Conservation (phyloP, 2,888 invertebrate genomes). For the Ethmia dodecea region DNA sequence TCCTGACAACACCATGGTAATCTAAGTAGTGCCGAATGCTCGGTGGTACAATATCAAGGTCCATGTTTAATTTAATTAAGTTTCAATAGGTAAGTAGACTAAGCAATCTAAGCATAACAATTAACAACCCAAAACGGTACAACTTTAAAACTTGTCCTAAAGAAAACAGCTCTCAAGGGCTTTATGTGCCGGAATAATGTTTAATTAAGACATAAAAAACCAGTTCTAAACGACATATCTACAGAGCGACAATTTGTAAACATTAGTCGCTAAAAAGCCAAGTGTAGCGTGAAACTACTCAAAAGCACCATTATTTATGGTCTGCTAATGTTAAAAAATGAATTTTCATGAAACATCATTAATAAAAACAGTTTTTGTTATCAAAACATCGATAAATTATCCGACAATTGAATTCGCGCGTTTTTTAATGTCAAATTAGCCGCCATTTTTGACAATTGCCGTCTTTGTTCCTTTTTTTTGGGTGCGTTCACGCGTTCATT, state of each 20-base stretch:
- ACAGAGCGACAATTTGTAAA: constrained; percentile 44
- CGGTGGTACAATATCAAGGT: no score
- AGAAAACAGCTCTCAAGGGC: constrained; percentile 13
- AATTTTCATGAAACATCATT: constrained; percentile 55
- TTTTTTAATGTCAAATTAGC: constrained; percentile 73
- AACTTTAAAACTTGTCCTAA: no score
- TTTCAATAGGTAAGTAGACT: no score
- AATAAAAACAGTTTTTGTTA: constrained; percentile 54
- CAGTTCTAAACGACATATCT: constrained; percentile 28
- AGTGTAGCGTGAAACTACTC: constrained; percentile 54
- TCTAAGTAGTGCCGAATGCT: no score
- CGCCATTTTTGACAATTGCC: constrained; percentile 60
- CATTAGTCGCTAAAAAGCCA: constrained; percentile 43
- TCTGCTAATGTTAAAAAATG: constrained; percentile 37
- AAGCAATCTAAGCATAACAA: no score
- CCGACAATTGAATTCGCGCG: constrained; percentile 67
- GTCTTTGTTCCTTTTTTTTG: constrained; percentile 46
- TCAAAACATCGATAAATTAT: constrained; percentile 71
- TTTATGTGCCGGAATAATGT: constrained; percentile 43
- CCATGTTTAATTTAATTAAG: no score
- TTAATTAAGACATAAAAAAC: constrained; percentile 40
- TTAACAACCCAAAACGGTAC: no score
- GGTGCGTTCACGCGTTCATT: constrained; percentile 57
- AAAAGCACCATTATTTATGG: constrained; percentile 56
- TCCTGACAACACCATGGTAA: no score